phyloP scores from a whole-genome alignment of 2,888 invertebrate species.

The Harpalus rubripes region DNA sequence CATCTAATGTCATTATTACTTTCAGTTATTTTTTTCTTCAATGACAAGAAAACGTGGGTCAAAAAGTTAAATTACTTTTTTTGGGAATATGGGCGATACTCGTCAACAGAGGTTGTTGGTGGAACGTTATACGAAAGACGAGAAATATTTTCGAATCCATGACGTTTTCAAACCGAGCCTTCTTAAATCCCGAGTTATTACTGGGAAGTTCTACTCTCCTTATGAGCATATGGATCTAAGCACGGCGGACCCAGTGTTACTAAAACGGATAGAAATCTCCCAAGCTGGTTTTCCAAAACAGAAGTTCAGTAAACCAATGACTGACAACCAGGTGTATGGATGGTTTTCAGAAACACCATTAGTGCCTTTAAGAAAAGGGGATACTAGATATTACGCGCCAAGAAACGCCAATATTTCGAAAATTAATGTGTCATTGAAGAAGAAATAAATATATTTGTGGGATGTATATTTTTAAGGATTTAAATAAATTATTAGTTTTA shows the following conservation, averaged over 20 bases:
- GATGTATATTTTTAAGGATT: neutral
- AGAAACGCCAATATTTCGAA: conserved; percentile 21
- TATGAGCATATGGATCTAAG: neutral
- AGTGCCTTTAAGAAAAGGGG: conserved; percentile 71
- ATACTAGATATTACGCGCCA: conserved; percentile 71
- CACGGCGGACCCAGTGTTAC: neutral
- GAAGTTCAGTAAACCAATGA: neutral
- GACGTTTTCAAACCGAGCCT: conserved; percentile 29
- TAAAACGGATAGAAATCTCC: neutral
- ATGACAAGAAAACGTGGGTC: too few relatives aligned
- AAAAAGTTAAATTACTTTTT: too few relatives aligned
- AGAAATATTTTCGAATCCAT: neutral
- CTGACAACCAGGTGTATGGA: conserved; percentile 22
- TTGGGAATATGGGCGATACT: neutral
- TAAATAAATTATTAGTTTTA: too few relatives aligned
- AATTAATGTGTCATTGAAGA: conserved; percentile 5
- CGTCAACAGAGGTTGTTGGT: neutral
- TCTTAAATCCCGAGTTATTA: neutral
- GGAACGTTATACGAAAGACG: neutral
- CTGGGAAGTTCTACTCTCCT: conserved; percentile 42
- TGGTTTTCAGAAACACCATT: conserved; percentile 42
- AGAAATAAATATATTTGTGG: conserved; percentile 3
- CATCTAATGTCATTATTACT: too few relatives aligned
- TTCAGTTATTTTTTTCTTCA: too few relatives aligned
- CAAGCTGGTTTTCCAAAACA: conserved; percentile 5